These are phyloP conservation scores for Serinus canaria DNA, from an alignment of 2,113 vertebrate species.

Conservation along the genomic window DNA sequence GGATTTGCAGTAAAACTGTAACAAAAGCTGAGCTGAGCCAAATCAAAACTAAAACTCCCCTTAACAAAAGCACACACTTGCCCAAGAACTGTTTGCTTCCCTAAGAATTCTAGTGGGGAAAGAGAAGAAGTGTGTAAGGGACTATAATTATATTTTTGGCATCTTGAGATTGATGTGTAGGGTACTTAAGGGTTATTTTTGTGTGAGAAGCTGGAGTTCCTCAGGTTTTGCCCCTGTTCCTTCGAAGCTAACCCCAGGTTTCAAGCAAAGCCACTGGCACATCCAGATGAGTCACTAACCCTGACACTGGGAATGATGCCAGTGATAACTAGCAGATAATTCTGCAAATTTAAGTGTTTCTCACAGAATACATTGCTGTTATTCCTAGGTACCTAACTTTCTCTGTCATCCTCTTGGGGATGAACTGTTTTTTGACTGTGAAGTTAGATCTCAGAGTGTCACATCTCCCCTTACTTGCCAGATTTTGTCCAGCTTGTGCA, in stretches of 20 bases:
- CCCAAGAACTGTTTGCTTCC: not conserved
- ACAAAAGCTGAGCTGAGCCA: rapidly evolving
- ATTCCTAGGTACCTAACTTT: not conserved
- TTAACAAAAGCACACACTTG: not conserved
- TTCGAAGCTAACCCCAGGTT: not conserved
- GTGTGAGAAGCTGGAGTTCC: not conserved
- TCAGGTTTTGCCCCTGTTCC: not conserved
- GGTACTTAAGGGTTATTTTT: not conserved
- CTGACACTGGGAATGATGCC: not conserved
- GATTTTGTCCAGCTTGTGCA: not conserved
- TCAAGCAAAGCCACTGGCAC: too few species aligned
- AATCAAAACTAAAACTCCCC: not conserved
- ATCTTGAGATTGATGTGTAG: rapidly evolving
- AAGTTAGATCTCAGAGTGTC: not conserved
- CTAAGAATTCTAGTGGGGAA: not conserved
- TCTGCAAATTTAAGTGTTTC: not conserved
- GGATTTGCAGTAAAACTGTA: not conserved
- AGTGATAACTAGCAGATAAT: not conserved
- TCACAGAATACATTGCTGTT: not conserved
- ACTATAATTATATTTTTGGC: not conserved
- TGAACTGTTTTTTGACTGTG: not conserved
- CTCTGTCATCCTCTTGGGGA: not conserved
- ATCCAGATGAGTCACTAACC: rapidly evolving
- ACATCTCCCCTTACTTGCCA: not conserved
- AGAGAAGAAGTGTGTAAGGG: not conserved